Evolutionary conservation across 2,113 vertebrate genomes (phyloP).

Genomic region (Colaptes auratus): DNA sequence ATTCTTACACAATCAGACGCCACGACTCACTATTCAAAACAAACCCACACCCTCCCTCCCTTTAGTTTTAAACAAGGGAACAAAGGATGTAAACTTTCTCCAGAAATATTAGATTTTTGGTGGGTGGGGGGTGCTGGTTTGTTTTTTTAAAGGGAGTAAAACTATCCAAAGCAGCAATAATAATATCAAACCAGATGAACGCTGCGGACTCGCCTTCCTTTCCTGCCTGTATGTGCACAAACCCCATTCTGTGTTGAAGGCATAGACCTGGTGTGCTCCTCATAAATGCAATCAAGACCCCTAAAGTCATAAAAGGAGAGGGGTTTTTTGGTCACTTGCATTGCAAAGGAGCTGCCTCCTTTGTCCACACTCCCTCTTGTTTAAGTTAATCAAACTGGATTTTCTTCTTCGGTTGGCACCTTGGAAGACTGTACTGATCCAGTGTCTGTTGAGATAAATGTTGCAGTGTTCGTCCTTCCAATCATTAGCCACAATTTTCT

Average conservation of each 20-base stretch:
- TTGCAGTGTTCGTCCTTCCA: constrained; percentile 23
- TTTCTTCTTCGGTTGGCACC: constrained; percentile 60
- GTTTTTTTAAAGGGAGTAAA: constrained; percentile 10
- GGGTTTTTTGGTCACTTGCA: constrained; percentile 10
- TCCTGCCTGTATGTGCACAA: neutral
- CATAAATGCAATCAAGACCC: constrained; percentile 44
- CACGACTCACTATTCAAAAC: constrained; percentile 61
- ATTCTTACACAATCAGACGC: constrained; percentile 65
- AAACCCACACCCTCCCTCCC: neutral
- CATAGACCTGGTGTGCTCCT: neutral
- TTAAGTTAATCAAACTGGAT: constrained; percentile 31
- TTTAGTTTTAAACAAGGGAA: constrained; percentile 52
- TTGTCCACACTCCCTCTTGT: constrained; percentile 19
- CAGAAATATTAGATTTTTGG: constrained; percentile 54
- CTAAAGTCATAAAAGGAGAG: constrained; percentile 45
- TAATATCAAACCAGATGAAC: constrained; percentile 35
- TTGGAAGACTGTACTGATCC: constrained; percentile 31
- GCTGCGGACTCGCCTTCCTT: neutral
- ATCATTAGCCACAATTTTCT: constrained; percentile 67
- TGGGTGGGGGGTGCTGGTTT: no score
- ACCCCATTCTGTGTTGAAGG: constrained; percentile 19
- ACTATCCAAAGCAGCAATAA: neutral
- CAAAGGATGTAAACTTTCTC: constrained; percentile 58
- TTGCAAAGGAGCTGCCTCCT: constrained; percentile 23
- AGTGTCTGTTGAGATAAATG: constrained; percentile 43